Evolutionary conservation across 2,113 vertebrate species (phyloP), one percentile per base, ranked within the genome.

Genomic region (Silurus asotus): DNA sequence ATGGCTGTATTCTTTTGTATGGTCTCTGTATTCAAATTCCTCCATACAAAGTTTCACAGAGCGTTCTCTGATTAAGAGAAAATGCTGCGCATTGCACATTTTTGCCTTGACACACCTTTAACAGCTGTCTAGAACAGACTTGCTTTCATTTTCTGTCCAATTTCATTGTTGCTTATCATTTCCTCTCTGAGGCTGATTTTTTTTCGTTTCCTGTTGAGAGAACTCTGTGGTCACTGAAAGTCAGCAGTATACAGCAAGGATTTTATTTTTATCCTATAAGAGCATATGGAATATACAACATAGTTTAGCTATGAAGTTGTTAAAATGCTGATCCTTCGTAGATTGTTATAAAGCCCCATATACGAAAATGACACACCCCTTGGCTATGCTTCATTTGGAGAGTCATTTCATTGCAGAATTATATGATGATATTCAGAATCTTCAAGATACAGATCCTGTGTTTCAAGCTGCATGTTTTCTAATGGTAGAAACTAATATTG

Each of bases 211-310:
- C 59, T 81, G 78, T 19, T 20, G 10, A 20, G 45, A 23, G 28
- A 48, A 81, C 56, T 61, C 37, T 81, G 78, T 62, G 58, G 78
- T 76, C 49, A 76, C 23, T 76, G 23, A 76, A 53, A 8, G 51
- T 23, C 51, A 25, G 23, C 74, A 7, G 2, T 76, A 55, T 25
- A 51, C 74, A 76, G 4, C 51, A 76, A 55, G 13, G 20, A 76
- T 61, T 81, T 48, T 2, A 20, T 62, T 48, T 23, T 13, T 62
- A 20, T 45, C 2, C 13, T 81, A 25, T 55, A 76, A 55, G 2
- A 25, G 74, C 74, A 53, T 53, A 23, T 53, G 14, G 11, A 10
- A 7, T n/a, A 25, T n/a, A 20, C 7, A 76, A 76, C 74, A 6
- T n/a, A 76, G 20, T 64, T 45, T 64, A 62, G 20, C n/a, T n/a